phyloP scores from a whole-genome alignment of 92 coral and sea anemone species.

The Epizoanthus ramosus region DNA sequence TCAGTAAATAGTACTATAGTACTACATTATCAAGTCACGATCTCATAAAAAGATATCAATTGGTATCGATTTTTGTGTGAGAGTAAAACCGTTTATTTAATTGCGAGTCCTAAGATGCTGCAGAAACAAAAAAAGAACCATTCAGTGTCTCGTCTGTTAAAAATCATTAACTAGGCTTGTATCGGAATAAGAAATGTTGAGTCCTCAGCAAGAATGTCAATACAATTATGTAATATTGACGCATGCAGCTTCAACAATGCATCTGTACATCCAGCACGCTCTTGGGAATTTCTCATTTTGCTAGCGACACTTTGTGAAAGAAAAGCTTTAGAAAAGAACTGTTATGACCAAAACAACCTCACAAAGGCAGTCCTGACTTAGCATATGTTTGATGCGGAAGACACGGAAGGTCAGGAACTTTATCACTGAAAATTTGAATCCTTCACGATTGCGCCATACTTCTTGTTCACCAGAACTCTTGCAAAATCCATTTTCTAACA shows the following conservation, averaged over 20 bases:
- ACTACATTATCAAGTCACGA: too few relatives aligned
- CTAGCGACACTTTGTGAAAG: constrained; percentile 27
- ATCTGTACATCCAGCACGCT: constrained; percentile 11
- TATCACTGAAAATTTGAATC: not conserved
- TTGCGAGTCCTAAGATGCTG: too few relatives aligned
- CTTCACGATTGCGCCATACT: not conserved
- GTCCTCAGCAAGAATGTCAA: not conserved
- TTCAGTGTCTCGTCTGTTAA: not conserved
- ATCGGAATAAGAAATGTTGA: not conserved
- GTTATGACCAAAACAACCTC: constrained; percentile 11
- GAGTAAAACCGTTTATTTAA: too few relatives aligned
- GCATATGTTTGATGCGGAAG: constrained; percentile 14
- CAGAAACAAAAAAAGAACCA: too few relatives aligned
- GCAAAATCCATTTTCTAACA: not conserved
- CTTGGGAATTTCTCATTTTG: constrained; percentile 34
- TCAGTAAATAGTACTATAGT: too few relatives aligned
- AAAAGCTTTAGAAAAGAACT: constrained; percentile 36
- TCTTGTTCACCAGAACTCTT: not conserved
- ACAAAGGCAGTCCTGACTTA: constrained; percentile 29
- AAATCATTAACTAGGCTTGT: not conserved
- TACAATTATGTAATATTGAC: not conserved
- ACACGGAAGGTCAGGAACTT: not conserved
- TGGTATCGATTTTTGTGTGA: too few relatives aligned
- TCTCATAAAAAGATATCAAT: too few relatives aligned
- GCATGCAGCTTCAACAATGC: constrained; percentile 8